Evolutionary conservation across 2,113 vertebrate species (phyloP), one percentile per base, ranked within the genome.

Genomic region (Saccopteryx bilineata): DNA sequence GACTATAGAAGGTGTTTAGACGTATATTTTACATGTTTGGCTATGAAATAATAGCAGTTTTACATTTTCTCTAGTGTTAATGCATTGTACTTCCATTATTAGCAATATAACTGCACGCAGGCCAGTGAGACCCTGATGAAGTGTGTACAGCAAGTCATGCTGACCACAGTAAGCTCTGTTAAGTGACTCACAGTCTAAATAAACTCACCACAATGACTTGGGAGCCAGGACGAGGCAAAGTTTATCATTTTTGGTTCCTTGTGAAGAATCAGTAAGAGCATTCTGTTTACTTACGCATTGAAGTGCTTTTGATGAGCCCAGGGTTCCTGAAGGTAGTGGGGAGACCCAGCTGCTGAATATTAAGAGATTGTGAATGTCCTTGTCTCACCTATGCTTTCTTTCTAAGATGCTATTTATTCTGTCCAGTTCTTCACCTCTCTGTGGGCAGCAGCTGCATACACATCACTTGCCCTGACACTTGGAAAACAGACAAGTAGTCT

Each of bases 171-270:
- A 56, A 97, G 72, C 85, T 92, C 79, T 80, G 91, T 76, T 97
- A 97, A 98, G 78, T 54, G 66, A 97, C 95, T 74, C 68, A 11
- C 50, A 92, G 80, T 97, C 97, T 96, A 97, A 97, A 96, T 89
- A 97, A 95, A 94, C 88, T 96, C 90, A 33, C 63, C n/a, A 90
- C 78, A 96, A 72, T 96, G 79, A 86, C 75, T 90, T 58, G 63
- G 96, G 94, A 98, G 97, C 85, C 96, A 96, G 96, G 58, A 63
- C 48, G 83, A 87, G 46, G 94, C 85, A 90, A 95, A 92, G 48
- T 93, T 98, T 97, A 98, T 91, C 95, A 89, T 92, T 97, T 96
- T 96, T 92, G 93, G 90, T 97, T 93, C 81, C 96, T 78, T 2
- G 1, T 94, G 82, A 92, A 96, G 89, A 94, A 96, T 97, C 71